A percentile compares a stretch with the other conserved stretches of the same genome.
phyloP scores from a whole-genome alignment of 2,797 vertebrate species.

The Steatocranus sp. region DNA sequence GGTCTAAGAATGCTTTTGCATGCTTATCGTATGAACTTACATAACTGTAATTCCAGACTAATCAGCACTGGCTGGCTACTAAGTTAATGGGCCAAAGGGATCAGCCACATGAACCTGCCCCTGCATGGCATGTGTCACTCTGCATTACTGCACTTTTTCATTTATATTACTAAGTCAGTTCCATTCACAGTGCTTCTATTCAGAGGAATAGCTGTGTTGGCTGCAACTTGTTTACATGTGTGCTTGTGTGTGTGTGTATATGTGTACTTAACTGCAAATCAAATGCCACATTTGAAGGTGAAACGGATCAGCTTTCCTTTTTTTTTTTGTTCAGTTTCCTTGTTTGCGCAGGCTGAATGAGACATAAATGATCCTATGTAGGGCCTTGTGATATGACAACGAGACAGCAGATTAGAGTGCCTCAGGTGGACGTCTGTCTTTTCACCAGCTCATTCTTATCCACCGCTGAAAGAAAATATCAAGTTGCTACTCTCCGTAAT shows the following conservation, averaged over 20 bases:
- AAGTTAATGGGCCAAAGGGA: constrained; percentile 32
- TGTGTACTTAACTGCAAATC: background rate
- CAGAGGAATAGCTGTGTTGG: background rate
- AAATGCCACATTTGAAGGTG: constrained; percentile 4
- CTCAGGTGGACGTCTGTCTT: background rate
- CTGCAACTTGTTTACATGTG: background rate
- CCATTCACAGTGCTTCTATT: constrained; percentile 23
- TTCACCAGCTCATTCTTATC: background rate
- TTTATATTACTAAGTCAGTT: constrained; percentile 35
- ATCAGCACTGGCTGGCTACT: constrained; percentile 13
- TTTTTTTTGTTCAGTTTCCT: background rate
- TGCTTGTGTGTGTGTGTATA: background rate
- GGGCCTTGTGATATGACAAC: background rate
- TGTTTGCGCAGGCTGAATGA: background rate
- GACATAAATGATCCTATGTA: constrained; percentile 2
- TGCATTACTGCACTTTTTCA: constrained; percentile 24
- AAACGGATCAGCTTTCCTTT: background rate
- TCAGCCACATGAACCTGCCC: constrained; percentile 7
- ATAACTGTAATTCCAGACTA: constrained; percentile 26
- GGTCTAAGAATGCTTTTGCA: constrained; percentile 9
- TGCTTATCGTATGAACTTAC: background rate
- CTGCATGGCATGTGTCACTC: constrained; percentile 26
- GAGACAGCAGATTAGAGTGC: background rate
- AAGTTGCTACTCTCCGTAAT: background rate
- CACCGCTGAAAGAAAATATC: background rate